Base-by-base conservation (phyloP, 1,140 invertebrate species). In the Brachionus rubens region DNA sequence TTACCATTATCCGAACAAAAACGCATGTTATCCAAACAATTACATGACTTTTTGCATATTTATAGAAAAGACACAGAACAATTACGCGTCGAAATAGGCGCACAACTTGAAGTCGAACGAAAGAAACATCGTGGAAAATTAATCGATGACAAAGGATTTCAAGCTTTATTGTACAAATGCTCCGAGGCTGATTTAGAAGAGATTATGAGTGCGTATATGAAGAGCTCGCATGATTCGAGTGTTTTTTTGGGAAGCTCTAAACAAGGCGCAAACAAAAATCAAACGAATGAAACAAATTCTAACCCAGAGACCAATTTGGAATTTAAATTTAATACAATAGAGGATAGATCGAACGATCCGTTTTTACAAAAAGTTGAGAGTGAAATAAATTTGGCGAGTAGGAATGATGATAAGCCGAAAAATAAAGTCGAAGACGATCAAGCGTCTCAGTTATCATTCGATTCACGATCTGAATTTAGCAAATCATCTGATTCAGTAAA, bases 11-110 rank as follows among this genome's bases (percentile, higher is more conserved):
- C 92, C 83, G 92, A 93, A 82, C 86, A 91, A 30, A 89, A 91
- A 62, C 91, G 92, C 12, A 89, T 94, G 78, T 90, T 93, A 54
- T 91, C 92, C 0, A 94, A 93, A 83, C 90, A 94, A 80, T 86
- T 95, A n/a, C 91, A 91, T 79, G 92, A 95, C 83, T 96, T 94
- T 86, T 87, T 94, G 59, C 91, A 92, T 84, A 86, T 91, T 75
- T 95, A 94, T 84, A 92, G 91, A 81, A 88, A 90, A 80, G 93
- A 75, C 16, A 75, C 72, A 6, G 92, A 85, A 92, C 91, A 0
- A 90, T 92, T 59, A 75, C 70, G 19, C 12, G 14, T 47, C 6
- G 62, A 77, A 50, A 47, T 70, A 12, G 77, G 75, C 56, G 65
- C 54, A 36, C 78, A 78, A 56, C 10, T 48, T 3, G 26, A 72